A percentile compares a stretch with the other conserved stretches of the same genome.
These are phyloP conservation scores for Brachystomella parvula DNA, from an alignment of 1,140 invertebrate species.

Conservation along the genomic window DNA sequence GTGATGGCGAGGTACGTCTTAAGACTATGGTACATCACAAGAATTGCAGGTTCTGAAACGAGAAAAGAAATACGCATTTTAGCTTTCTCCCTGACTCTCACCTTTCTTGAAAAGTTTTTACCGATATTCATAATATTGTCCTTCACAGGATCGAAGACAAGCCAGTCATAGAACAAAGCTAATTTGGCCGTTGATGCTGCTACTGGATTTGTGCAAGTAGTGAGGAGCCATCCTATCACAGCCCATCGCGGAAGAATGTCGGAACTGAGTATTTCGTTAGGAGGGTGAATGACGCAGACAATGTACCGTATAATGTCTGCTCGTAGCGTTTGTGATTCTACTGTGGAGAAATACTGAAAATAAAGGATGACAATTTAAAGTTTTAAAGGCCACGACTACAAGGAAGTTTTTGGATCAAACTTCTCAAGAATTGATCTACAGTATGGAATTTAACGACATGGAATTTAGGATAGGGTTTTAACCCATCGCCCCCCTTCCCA, in stretches of 20 bases:
- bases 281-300: constrained; percentile 94
- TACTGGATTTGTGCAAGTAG: constrained; percentile 88
- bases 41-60: constrained; percentile 79
- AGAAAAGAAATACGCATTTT: constrained; percentile 15
- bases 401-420: no score
- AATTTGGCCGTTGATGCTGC: constrained; percentile 92
- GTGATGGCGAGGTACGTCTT: constrained; percentile 90
- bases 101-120: constrained; percentile 40
- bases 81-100: constrained; percentile 4
- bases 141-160: constrained; percentile 88
- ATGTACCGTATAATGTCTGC: constrained; percentile 97
- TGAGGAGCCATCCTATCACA: constrained; percentile 94
- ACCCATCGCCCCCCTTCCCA: no score
- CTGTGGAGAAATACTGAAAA: constrained; percentile 85
- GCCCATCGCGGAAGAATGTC: constrained; percentile 98
- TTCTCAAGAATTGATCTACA: no score
- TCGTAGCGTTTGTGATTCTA: constrained; percentile 86
- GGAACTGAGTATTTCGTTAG: constrained; percentile 93
- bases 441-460: no score
- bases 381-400: no score
- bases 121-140: constrained; percentile 98
- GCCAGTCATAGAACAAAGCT: constrained; percentile 95
- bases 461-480: no score
- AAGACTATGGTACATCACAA: constrained; percentile 97
- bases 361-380: constrained; percentile 22